Evolutionary conservation across 2,113 vertebrate genomes (phyloP).

Genomic region (Tupaia tana): DNA sequence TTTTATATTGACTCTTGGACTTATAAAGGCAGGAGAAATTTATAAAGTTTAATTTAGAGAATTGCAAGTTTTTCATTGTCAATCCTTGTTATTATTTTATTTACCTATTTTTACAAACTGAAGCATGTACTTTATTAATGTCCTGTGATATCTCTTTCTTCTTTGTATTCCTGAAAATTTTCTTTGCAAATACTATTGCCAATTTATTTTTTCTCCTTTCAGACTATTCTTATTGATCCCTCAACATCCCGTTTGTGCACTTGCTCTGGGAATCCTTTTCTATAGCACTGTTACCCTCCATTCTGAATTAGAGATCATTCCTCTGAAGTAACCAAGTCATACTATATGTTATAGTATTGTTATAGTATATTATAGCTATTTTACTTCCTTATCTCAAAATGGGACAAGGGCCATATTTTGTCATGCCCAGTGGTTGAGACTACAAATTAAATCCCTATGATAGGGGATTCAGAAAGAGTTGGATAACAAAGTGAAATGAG

Average conservation of each 20-base stretch:
- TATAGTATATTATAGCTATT: background rate
- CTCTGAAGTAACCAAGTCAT: background rate
- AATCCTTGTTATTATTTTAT: too few species aligned
- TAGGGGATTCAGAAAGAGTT: background rate
- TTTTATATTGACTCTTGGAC: background rate
- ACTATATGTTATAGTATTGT: background rate
- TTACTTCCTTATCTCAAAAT: background rate
- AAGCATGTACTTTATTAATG: background rate
- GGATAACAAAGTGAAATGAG: background rate
- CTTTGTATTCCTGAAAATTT: constrained; percentile 16
- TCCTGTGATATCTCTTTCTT: background rate
- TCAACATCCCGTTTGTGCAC: background rate
- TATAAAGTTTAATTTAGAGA: background rate
- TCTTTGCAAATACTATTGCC: background rate
- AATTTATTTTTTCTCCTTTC: background rate
- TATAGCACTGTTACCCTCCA: background rate
- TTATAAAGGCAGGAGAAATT: background rate
- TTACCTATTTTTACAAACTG: background rate
- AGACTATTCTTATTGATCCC: background rate
- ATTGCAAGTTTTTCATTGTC: background rate
- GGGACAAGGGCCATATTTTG: background rate
- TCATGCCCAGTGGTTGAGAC: background rate
- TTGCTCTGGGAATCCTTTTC: background rate
- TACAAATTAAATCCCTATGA: background rate
- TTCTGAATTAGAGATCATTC: background rate